Conservation (phyloP, 2,113 vertebrate species). For the Menura novaehollandiae region DNA sequence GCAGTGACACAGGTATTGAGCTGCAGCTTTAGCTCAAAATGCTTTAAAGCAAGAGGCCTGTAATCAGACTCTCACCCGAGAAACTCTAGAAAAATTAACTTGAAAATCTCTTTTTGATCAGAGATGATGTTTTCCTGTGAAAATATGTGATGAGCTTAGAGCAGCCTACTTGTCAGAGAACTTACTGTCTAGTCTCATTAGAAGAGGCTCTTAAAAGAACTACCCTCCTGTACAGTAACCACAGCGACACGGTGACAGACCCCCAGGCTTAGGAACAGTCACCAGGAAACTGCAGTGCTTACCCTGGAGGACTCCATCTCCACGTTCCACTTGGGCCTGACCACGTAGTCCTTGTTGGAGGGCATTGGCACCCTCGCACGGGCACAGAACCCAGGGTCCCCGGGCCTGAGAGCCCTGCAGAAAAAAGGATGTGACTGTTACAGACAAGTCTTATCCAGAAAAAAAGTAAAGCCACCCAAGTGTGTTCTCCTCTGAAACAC, state of each 20-base stretch:
- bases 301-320: slow-evolving; percentile 92
- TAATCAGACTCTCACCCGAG: not conserved
- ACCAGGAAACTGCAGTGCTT: slow-evolving; percentile 42
- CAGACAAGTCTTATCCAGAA: not conserved
- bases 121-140: not conserved
- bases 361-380: slow-evolving; percentile 94
- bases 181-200: not conserved
- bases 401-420: slow-evolving; percentile 88
- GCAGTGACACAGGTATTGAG: not conserved
- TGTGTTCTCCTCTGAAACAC: not conserved
- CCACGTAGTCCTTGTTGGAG: slow-evolving; percentile 98
- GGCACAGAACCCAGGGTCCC: slow-evolving; percentile 96
- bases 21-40: not conserved
- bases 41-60: not conserved
- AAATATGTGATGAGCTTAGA: not conserved
- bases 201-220: not conserved
- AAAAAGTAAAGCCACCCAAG: not conserved
- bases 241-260: not conserved
- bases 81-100: not conserved
- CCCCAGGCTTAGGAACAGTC: not conserved
- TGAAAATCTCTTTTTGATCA: not conserved
- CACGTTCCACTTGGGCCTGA: slow-evolving; percentile 97
- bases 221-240: not conserved
- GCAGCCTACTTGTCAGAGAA: not conserved
- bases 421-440: not conserved